Percentiles rank a stretch among this genome's conserved stretches.
Evolutionary conservation across 1,140 invertebrate species (phyloP).

Genomic region (Pachypsylla venusta): DNA sequence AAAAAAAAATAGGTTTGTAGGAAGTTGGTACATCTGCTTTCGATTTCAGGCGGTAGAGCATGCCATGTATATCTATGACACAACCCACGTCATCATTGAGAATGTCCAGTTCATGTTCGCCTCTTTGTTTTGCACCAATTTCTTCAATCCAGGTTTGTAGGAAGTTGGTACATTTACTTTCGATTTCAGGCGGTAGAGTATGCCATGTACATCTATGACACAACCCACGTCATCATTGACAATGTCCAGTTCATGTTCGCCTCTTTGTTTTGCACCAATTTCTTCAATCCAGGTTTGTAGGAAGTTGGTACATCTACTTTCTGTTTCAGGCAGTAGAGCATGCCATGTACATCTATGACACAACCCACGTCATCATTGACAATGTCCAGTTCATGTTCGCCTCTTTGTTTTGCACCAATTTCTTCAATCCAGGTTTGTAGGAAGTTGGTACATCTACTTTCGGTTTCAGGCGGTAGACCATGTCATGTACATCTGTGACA

Average conservation of each 20-base stretch:
- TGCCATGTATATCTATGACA: constrained; percentile 82
- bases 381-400: constrained; percentile 99
- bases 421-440: no score
- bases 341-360: constrained; percentile 82
- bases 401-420: no score
- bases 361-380: constrained; percentile 91
- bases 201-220: constrained; percentile 82
- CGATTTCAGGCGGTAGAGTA: constrained; percentile 76
- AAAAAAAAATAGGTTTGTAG: no score
- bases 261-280: no score
- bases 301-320: no score
- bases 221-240: constrained; percentile 91
- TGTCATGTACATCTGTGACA: constrained; percentile 82
- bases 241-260: constrained; percentile 99
- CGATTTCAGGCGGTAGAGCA: constrained; percentile 73
- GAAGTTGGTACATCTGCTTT: no score
- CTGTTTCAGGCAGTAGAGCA: constrained; percentile 73
- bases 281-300: no score
- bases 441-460: no score
- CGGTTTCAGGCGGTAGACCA: constrained; percentile 76
- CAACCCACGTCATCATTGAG: constrained; percentile 93
- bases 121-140: no score
- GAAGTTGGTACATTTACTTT: no score
- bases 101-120: constrained; percentile 99
- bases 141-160: no score